Base-by-base conservation (phyloP, 2,888 invertebrate species). In the Xylocampa areola region DNA sequence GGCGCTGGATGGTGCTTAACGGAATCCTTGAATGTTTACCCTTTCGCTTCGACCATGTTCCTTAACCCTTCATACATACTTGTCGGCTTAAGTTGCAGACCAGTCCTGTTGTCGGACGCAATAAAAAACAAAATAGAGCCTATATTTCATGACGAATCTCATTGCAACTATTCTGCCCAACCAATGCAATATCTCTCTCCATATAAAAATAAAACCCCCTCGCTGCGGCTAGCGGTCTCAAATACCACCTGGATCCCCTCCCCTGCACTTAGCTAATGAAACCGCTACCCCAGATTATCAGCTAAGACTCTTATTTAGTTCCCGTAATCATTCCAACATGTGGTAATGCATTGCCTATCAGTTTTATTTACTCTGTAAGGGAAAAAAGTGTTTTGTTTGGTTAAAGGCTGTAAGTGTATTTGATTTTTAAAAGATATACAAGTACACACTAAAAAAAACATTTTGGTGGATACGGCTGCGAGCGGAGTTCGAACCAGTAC, bases 191-290 rank as follows among this genome's bases (percentile, higher is more conserved):
- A 32, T 25, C 4, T 23, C 13, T 54, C 32, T 6, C 16, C 35
- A 4, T 17, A 35, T 10, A 1, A 6, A 39, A 64, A 23, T 25
- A 14, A 25, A 59, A 49, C 30, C 37, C 23, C 37, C 32, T 1
- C 5, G 1, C 36, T 65, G 54, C 49, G 54, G 61, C 17, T 25
- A 7, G 45, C 33, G 55, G 68, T 47, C 45, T 21, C 25, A 7
- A 14, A 11, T 8, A 48, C 51, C 21, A 33, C 33, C 35, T n/a
- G 44, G 29, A 16, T 4, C 39, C 36, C 49, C 49, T 13, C 33
- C 3, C 33, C 47, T 41, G 6, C 66, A 70, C 59, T 74, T 70
- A 74, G 75, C 68, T 70, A 72, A 72, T 72, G 71, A 72, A 70
- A 58, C 71, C 70, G 19, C 55, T 11, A 40, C 4, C 47, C 39